Evolutionary conservation across 1,140 invertebrate genomes (phyloP).

Genomic region (Pseudobourletiella spinata): DNA sequence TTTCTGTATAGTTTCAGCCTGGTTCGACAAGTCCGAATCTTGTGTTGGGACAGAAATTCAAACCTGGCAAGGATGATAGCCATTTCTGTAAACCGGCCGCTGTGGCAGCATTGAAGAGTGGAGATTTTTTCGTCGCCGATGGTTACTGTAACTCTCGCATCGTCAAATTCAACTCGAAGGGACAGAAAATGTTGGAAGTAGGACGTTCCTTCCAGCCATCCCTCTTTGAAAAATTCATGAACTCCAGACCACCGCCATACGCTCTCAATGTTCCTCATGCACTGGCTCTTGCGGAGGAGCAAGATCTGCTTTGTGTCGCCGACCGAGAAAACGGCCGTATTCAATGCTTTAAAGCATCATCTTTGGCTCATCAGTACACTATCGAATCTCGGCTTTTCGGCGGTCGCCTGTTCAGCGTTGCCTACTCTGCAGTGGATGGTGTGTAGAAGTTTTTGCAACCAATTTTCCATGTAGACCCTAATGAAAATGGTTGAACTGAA

Average conservation of each 20-base stretch:
- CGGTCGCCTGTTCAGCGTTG: conserved; percentile 56
- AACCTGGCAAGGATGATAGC: conserved; percentile 62
- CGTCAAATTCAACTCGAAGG: conserved; percentile 68
- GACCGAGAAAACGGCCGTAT: conserved; percentile 86
- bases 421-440: conserved; percentile 49
- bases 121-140: conserved; percentile 88
- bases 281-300: conserved; percentile 55
- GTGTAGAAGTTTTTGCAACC: conserved; percentile 33
- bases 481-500: too few species aligned
- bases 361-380: conserved; percentile 49
- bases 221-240: conserved; percentile 9
- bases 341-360: conserved; percentile 59
- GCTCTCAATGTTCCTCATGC: conserved; percentile 34
- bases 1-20: conserved; percentile 25
- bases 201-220: conserved; percentile 24
- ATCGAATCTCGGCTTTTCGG: conserved; percentile 52
- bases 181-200: conserved; percentile 50
- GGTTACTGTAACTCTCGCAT: conserved; percentile 90
- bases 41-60: conserved; percentile 50
- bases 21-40: conserved; percentile 33
- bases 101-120: conserved; percentile 69
- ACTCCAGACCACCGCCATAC: conserved; percentile 26
- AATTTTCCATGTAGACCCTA: too few species aligned
- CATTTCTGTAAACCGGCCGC: conserved; percentile 92
- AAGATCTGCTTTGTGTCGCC: conserved; percentile 69